Base-by-base conservation (phyloP, 2,888 invertebrate genomes). In the Andrena haemorrhoa region DNA sequence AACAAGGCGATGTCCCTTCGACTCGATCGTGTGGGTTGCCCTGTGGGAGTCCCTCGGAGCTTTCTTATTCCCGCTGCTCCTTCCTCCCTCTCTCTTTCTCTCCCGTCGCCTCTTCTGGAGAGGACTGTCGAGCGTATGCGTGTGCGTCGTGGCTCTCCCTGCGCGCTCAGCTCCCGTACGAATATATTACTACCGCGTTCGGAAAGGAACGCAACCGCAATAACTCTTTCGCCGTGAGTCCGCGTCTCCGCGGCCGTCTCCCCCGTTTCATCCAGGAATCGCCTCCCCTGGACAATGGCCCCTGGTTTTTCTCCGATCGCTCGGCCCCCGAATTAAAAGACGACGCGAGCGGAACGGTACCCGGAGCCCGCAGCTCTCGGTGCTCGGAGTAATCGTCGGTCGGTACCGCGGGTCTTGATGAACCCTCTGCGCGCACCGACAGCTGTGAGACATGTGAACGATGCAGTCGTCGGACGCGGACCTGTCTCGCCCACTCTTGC, bases 11-110 rank as follows among this genome's bases (percentile, higher is more conserved):
- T 75, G 79, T 83, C 80, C 80, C 85, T 85, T 85, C 49, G 71
- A 12, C 72, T 66, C 75, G 79, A 83, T 72, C 83, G 85, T 85
- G 88, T 88, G 82, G 85, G 88, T 86, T 83, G 85, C 86, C 88
- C 88, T 85, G 85, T 88, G 88, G 86, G 86, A 86, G 86, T 87
- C 89, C 83, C 81, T 61, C 69, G 61, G 61, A 79, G 79, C 85
- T 81, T 81, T 88, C 82, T 86, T 84, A 84, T 88, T 76, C 79
- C 86, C 77, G 70, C 76, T 83, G 65, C 76, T 66, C 49, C 60
- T 58, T 71, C 70, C 69, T 69, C 61, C 56, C 51, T 20, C 31
- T 31, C 35, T 72, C 65, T 65, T 53, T 63, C 58, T 69, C 73
- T 35, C 63, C 51, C 12, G 31, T 33, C 26, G 10, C 33, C 65